Evolutionary conservation across 2,797 vertebrate genomes (phyloP).

Genomic region (Phaenicophaeus curvirostris): DNA sequence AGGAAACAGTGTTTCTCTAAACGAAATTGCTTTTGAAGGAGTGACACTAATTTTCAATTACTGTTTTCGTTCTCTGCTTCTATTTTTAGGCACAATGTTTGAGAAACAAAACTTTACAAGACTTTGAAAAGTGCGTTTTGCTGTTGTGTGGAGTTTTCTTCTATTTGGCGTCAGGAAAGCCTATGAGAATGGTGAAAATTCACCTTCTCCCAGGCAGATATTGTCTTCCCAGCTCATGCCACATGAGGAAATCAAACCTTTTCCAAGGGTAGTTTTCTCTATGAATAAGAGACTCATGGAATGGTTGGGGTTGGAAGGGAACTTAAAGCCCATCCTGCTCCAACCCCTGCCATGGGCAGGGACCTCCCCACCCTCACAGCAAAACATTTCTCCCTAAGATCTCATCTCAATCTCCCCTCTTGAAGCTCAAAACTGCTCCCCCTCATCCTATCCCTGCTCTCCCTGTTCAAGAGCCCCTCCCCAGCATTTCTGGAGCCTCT

Average conservation of each 20-base stretch:
- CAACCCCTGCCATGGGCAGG: no score
- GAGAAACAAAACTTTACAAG: not conserved
- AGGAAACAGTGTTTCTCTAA: not conserved
- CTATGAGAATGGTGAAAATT: not conserved
- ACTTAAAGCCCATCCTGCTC: no score
- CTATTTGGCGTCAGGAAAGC: not conserved
- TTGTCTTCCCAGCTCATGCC: not conserved
- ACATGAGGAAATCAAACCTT: not conserved
- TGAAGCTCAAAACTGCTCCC: no score
- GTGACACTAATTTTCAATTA: conserved; percentile 15
- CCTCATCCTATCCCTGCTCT: no score
- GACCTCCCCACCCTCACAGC: no score
- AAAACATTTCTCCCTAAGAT: no score
- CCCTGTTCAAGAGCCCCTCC: no score
- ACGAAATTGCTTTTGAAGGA: conserved; percentile 9
- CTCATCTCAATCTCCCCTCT: no score
- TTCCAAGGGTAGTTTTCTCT: not conserved
- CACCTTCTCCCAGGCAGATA: not conserved
- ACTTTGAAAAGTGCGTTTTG: not conserved
- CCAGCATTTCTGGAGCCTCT: no score
- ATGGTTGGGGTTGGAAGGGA: no score
- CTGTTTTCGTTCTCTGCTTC: not conserved
- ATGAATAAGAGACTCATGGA: not conserved
- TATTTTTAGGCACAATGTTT: conserved; percentile 2
- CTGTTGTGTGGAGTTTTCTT: not conserved